Conservation (phyloP, 2,888 invertebrate species). For the Protonemura montana region DNA sequence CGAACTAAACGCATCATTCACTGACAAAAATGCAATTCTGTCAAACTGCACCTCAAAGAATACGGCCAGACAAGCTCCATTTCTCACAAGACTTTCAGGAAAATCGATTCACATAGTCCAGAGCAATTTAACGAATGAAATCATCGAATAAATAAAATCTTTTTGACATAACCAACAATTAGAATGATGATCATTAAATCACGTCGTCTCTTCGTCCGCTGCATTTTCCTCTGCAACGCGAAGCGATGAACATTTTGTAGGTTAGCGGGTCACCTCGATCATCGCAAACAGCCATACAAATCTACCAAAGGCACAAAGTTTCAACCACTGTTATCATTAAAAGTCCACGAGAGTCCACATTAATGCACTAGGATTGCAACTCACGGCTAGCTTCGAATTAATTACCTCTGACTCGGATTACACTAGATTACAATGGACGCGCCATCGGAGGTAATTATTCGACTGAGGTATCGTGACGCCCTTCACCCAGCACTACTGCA, state of each 20-base stretch:
- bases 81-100: background rate
- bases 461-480: background rate
- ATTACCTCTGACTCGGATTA: background rate
- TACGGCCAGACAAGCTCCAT: background rate
- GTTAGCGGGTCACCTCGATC: constrained; percentile 35
- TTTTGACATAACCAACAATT: constrained; percentile 12
- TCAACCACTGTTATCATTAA: constrained; percentile 34
- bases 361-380: background rate
- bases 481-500: background rate
- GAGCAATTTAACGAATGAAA: background rate
- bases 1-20: background rate
- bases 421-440: background rate
- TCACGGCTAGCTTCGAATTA: background rate
- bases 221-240: background rate
- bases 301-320: constrained; percentile 13
- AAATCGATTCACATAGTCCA: background rate
- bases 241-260: constrained; percentile 1
- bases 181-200: background rate
- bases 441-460: background rate
- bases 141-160: constrained; percentile 4
- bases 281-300: background rate
- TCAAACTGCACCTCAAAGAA: background rate
- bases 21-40: background rate
- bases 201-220: background rate
- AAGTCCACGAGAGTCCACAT: background rate